Conservation (phyloP, 2,888 invertebrate species). For the Stenotaenia linearis region DNA sequence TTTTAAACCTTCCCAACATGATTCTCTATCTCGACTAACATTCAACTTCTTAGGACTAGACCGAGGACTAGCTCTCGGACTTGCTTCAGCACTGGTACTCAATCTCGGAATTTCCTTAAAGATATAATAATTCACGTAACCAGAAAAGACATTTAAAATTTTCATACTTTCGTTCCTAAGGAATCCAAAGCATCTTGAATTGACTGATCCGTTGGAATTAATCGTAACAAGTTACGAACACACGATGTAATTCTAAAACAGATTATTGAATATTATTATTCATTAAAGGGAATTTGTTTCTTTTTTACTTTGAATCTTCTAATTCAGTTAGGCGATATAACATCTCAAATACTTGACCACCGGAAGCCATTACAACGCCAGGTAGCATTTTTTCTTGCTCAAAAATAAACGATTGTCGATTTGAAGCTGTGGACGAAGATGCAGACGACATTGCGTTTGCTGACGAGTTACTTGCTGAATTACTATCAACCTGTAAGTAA, state of each 20-base stretch:
- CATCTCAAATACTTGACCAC: constrained; percentile 50
- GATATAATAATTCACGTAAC: background rate
- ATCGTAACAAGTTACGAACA: constrained; percentile 48
- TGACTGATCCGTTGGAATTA: constrained; percentile 52
- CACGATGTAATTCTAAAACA: constrained; percentile 44
- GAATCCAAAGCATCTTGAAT: constrained; percentile 49
- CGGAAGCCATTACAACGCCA: constrained; percentile 51
- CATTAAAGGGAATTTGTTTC: background rate
- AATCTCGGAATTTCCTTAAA: constrained; percentile 36
- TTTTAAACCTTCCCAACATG: constrained; percentile 44
- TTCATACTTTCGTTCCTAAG: constrained; percentile 44
- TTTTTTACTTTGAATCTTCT: constrained; percentile 48
- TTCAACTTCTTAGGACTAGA: constrained; percentile 42
- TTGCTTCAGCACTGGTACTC: constrained; percentile 33
- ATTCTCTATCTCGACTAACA: constrained; percentile 38
- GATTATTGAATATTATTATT: background rate
- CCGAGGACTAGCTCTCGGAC: constrained; percentile 42
- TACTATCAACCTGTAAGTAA: constrained; percentile 29
- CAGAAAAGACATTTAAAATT: background rate
- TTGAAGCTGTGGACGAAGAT: constrained; percentile 37
- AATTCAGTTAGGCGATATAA: constrained; percentile 50
- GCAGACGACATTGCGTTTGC: constrained; percentile 21
- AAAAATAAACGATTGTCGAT: constrained; percentile 43
- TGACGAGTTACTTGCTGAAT: constrained; percentile 1
- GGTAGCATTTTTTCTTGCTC: constrained; percentile 50